Percentiles rank a stretch among this genome's conserved stretches.
phyloP scores from a whole-genome alignment of 1,140 invertebrate genomes.

The Centruroides vittatus region DNA sequence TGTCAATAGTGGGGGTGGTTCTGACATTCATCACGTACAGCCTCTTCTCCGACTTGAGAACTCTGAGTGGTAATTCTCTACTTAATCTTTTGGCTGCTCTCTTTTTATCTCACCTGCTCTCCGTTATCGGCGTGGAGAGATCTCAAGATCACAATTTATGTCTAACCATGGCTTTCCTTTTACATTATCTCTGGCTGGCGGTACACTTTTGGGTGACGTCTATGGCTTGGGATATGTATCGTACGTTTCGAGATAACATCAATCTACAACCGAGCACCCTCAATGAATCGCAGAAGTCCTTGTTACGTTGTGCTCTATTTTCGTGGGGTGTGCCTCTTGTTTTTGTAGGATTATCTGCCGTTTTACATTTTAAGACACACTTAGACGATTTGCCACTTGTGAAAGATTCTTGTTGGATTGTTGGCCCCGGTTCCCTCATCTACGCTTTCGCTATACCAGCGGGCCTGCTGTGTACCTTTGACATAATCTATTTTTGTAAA shows the following conservation, averaged over 20 bases:
- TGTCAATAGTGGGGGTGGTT: constrained; percentile 49
- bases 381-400: neutral
- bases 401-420: neutral
- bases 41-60: constrained; percentile 48
- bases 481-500: constrained; percentile 31
- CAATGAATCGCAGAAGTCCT: neutral
- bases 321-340: neutral
- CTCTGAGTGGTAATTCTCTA: constrained; percentile 45
- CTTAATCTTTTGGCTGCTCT: constrained; percentile 50
- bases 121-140: constrained; percentile 50
- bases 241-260: constrained; percentile 23
- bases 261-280: constrained; percentile 18
- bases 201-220: constrained; percentile 45
- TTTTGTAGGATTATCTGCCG: constrained; percentile 10
- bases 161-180: constrained; percentile 40
- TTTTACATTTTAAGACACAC: neutral
- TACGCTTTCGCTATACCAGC: constrained; percentile 33
- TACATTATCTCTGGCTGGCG: constrained; percentile 44
- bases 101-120: constrained; percentile 51
- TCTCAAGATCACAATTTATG: constrained; percentile 45
- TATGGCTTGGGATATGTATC: constrained; percentile 40
- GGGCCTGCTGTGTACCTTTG: constrained; percentile 26
- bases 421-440: constrained; percentile 20
- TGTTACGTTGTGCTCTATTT: neutral
- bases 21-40: constrained; percentile 56